A percentile compares a stretch with the other conserved stretches of the same genome.
Conservation (phyloP, 2,888 invertebrate species). For the Scaeva pyrastri region DNA sequence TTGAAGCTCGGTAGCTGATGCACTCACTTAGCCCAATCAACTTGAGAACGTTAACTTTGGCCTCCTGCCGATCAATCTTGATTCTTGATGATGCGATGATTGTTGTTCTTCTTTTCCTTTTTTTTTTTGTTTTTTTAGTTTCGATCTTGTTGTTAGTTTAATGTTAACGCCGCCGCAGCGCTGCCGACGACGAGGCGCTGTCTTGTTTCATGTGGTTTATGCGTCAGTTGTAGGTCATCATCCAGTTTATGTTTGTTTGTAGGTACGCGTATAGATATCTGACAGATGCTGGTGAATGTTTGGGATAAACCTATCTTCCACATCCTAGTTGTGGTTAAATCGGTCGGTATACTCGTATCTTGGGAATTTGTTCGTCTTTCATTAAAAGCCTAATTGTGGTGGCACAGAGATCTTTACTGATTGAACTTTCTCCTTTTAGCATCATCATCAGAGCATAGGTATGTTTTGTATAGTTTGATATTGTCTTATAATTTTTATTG, state of each 20-base stretch:
- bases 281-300: conserved; percentile 36
- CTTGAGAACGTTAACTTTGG: conserved; percentile 67
- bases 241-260: not conserved
- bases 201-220: conserved; percentile 62
- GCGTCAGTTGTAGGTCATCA: conserved; percentile 62
- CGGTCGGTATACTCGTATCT: conserved; percentile 31
- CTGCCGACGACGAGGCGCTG: conserved; percentile 3
- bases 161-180: conserved; percentile 4
- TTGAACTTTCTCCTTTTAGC: conserved; percentile 66
- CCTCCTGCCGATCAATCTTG: conserved; percentile 69
- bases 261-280: not conserved
- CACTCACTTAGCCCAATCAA: conserved; percentile 57
- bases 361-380: conserved; percentile 24
- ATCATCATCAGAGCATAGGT: not conserved
- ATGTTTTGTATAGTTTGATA: no score
- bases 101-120: conserved; percentile 28
- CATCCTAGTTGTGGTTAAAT: conserved; percentile 1
- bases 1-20: conserved; percentile 27
- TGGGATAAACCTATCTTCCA: conserved; percentile 9
- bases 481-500: conserved; percentile 35
- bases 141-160: not conserved
- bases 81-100: conserved; percentile 63
- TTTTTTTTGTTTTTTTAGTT: not conserved
- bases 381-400: conserved; percentile 68
- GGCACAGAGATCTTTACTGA: conserved; percentile 41